These are phyloP conservation scores for Kobus ellipsiprymnus DNA, from an alignment of 2,113 vertebrate species.

Conservation along the genomic window DNA sequence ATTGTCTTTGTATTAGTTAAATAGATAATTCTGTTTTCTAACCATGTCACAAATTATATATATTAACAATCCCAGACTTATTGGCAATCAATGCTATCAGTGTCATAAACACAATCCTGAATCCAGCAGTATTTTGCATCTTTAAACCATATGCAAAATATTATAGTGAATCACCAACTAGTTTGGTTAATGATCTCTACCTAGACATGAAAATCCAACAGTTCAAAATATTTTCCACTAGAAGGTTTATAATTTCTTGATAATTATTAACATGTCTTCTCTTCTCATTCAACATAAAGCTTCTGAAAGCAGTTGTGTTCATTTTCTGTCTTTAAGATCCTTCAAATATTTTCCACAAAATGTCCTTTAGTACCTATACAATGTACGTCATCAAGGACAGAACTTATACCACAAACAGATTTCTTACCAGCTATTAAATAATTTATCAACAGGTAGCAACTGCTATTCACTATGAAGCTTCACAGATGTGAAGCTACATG, in stretches of 20 bases:
- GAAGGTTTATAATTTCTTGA: not conserved
- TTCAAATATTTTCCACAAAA: not conserved
- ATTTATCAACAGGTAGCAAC: not conserved
- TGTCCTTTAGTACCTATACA: not conserved
- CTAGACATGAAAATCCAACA: not conserved
- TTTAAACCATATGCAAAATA: not conserved
- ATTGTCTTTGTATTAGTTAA: not conserved
- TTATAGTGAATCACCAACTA: not conserved
- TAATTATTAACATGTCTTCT: not conserved
- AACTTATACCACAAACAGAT: not conserved
- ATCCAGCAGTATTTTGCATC: not conserved
- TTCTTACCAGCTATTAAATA: not conserved
- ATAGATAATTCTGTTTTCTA: not conserved
- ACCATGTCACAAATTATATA: not conserved
- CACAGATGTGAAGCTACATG: not conserved
- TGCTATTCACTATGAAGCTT: not conserved
- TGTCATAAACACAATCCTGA: not conserved
- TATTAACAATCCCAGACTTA: not conserved
- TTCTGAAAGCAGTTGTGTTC: not conserved
- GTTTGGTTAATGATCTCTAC: not conserved
- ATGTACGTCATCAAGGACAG: not conserved
- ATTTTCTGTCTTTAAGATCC: not conserved
- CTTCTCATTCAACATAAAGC: not conserved
- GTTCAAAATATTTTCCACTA: not conserved
- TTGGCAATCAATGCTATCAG: not conserved